A percentile compares a stretch with the other conserved stretches of the same genome.
These are phyloP conservation scores for Corythornis madagascariensis DNA, from an alignment of 2,113 vertebrate genomes.

Conservation along the genomic window DNA sequence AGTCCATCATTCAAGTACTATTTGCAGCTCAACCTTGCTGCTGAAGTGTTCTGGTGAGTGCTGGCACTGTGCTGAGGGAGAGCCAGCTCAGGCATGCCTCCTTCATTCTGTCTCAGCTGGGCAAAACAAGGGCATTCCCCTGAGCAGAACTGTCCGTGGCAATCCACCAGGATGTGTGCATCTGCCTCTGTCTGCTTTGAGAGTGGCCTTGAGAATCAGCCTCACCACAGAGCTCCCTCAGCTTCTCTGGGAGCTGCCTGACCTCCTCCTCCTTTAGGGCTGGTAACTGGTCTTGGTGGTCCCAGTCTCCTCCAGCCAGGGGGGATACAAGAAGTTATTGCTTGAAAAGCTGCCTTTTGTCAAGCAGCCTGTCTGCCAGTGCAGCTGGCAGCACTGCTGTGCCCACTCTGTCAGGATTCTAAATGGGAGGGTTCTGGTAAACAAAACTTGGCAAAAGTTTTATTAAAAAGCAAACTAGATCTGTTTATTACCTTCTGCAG, in stretches of 20 bases:
- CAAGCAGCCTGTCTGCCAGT: not conserved
- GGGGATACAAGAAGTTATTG: not conserved
- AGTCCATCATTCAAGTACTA: not conserved
- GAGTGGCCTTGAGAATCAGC: not conserved
- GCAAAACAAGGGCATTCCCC: not conserved
- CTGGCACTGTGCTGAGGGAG: not conserved
- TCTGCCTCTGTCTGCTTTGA: not conserved
- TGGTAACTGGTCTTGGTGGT: not conserved
- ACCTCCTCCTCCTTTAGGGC: not conserved
- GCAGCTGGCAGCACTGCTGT: fast-evolving
- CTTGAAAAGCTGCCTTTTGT: not conserved
- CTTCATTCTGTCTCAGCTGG: not conserved
- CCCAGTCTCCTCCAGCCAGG: not conserved
- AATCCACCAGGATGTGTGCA: not conserved
- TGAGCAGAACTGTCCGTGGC: not conserved
- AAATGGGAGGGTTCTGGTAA: not conserved
- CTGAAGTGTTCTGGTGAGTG: not conserved
- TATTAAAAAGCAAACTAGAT: not conserved
- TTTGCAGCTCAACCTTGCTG: not conserved
- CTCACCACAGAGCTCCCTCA: fast-evolving
- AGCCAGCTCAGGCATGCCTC: not conserved
- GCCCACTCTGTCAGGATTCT: not conserved
- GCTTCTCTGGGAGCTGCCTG: not conserved
- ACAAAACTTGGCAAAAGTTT: not conserved
- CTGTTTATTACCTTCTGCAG: not conserved